Evolutionary conservation across 2,888 invertebrate genomes (phyloP).

Genomic region (Pandemis corylana): DNA sequence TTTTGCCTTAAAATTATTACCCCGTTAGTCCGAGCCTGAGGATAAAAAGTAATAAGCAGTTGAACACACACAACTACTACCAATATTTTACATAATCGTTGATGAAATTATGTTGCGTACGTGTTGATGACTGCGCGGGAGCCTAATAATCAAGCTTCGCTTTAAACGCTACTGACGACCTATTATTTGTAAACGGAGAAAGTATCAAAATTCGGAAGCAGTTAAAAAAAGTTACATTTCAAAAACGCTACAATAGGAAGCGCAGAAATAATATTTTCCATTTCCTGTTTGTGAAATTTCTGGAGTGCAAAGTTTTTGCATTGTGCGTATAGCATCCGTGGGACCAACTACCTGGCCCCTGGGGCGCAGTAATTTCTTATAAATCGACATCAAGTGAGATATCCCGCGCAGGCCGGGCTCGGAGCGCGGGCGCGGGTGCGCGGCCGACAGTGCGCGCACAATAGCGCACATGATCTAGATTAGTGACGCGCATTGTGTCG

Average conservation of each 20-base stretch:
- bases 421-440: conserved; percentile 53
- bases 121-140: conserved; percentile 65
- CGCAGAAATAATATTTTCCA: conserved; percentile 75
- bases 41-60: conserved; percentile 74
- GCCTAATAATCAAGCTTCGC: conserved; percentile 59
- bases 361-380: conserved; percentile 80
- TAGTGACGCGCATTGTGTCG: conserved; percentile 83
- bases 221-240: conserved; percentile 54
- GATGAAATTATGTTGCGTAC: conserved; percentile 67
- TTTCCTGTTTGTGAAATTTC: conserved; percentile 78
- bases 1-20: conserved; percentile 58
- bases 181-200: conserved; percentile 58
- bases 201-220: conserved; percentile 55
- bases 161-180: conserved; percentile 57
- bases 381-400: conserved; percentile 84
- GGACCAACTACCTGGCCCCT: conserved; percentile 80
- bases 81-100: conserved; percentile 76
- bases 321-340: conserved; percentile 71
- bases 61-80: conserved; percentile 70
- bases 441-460: conserved; percentile 67
- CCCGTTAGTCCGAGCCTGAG: conserved; percentile 69
- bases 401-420: conserved; percentile 66
- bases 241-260: conserved; percentile 64
- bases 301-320: conserved; percentile 73
- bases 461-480: conserved; percentile 83